These are phyloP conservation scores for Dunckerocampus dactyliophorus DNA, from an alignment of 2,113 vertebrate species.

Conservation along the genomic window DNA sequence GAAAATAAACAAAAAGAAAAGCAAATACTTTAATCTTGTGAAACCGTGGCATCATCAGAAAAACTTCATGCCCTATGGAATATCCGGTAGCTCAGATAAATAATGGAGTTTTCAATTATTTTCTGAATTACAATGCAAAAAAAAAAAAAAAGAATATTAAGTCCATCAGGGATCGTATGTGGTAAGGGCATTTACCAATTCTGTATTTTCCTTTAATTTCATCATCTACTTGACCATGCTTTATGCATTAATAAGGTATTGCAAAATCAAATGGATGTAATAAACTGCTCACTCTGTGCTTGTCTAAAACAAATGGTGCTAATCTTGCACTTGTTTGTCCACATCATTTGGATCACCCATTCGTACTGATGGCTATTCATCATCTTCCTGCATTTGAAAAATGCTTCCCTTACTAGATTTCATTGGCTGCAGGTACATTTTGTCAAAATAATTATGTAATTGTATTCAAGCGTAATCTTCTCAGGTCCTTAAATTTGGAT, in stretches of 20 bases:
- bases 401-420: constrained; percentile 55
- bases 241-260: not conserved
- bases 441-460: constrained; percentile 28
- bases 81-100: constrained; percentile 37
- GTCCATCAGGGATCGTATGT: not conserved
- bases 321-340: constrained; percentile 30
- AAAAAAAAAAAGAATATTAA: not conserved
- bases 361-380: constrained; percentile 25
- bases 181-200: no score
- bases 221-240: no score
- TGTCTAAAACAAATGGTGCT: constrained; percentile 3
- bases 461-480: constrained; percentile 42
- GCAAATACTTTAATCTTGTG: constrained; percentile 12
- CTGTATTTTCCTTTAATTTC: no score
- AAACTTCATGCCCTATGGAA: constrained; percentile 31
- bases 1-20: constrained; percentile 8
- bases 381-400: constrained; percentile 53
- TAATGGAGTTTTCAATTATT: constrained; percentile 30
- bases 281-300: not conserved
- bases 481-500: constrained; percentile 35
- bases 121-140: constrained; percentile 46
- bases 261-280: not conserved
- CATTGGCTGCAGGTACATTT: constrained; percentile 54
- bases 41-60: constrained; percentile 19
- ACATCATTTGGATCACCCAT: constrained; percentile 37